Percentiles rank a stretch among this genome's conserved stretches.
phyloP scores from a whole-genome alignment of 92 coral and sea anemone species.

The Ricordea florida region DNA sequence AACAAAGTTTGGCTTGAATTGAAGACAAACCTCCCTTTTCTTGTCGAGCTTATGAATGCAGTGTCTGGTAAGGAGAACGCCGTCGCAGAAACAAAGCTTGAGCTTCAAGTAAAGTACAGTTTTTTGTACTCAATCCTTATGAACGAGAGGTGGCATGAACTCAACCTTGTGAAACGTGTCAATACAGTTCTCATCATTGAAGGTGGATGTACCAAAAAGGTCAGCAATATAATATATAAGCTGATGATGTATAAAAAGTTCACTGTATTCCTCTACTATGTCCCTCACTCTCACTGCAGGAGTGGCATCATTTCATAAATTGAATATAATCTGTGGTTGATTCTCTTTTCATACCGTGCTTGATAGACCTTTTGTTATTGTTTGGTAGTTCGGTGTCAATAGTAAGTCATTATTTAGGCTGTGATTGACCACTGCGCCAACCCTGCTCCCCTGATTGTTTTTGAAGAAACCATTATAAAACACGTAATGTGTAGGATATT shows the following conservation, averaged over 20 bases:
- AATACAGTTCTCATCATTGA: constrained; percentile 70
- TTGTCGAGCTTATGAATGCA: constrained; percentile 43
- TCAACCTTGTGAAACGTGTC: constrained; percentile 55
- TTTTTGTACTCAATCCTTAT: constrained; percentile 63
- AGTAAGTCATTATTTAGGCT: no score
- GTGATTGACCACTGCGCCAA: no score
- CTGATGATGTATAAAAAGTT: neutral
- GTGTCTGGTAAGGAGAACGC: constrained; percentile 36
- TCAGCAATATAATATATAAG: neutral
- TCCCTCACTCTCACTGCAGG: no score
- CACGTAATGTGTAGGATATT: neutral
- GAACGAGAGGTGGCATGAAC: constrained; percentile 71
- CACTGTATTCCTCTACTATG: neutral
- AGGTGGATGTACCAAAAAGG: constrained; percentile 84
- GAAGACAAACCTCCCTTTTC: constrained; percentile 39
- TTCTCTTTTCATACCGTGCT: neutral
- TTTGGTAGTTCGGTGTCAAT: neutral
- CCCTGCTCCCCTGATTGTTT: no score
- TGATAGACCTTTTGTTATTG: neutral
- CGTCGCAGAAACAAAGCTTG: neutral
- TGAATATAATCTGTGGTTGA: no score
- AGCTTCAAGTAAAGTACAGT: constrained; percentile 42
- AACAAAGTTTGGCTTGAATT: constrained; percentile 48
- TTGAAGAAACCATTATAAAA: neutral
- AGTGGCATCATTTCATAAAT: no score